Conservation (phyloP, 1,140 invertebrate species). For the Leptinotarsa undecemlineata region DNA sequence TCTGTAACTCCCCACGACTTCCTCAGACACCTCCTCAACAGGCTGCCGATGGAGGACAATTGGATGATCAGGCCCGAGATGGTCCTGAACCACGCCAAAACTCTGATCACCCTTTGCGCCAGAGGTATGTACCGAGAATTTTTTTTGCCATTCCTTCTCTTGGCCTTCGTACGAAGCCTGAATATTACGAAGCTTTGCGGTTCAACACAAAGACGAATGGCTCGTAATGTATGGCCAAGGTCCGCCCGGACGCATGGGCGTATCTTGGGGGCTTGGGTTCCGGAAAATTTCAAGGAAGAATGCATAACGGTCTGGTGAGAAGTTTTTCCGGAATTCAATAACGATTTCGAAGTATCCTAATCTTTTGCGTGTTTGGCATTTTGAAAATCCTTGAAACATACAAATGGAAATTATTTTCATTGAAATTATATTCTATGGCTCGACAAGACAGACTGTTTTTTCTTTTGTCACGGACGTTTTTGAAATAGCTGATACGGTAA, state of each 20-base stretch:
- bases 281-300: not conserved
- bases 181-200: constrained; percentile 21
- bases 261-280: not conserved
- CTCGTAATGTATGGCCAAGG: constrained; percentile 20
- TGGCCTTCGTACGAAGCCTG: constrained; percentile 22
- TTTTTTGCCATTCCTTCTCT: constrained; percentile 4
- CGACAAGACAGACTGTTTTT: too few species aligned
- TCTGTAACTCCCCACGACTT: constrained; percentile 72
- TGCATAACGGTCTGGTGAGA: too few species aligned
- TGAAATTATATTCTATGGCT: too few species aligned
- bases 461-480: too few species aligned
- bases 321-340: too few species aligned
- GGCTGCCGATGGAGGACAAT: constrained; percentile 42
- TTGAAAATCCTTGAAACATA: too few species aligned
- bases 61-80: constrained; percentile 62
- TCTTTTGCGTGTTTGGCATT: too few species aligned
- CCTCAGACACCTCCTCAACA: constrained; percentile 63
- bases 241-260: not conserved
- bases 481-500: too few species aligned
- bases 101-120: constrained; percentile 76
- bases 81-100: constrained; percentile 75
- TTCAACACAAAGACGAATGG: constrained; percentile 22
- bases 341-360: too few species aligned
- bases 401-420: too few species aligned
- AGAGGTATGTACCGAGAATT: constrained; percentile 65